Conservation (phyloP, 2,797 vertebrate species). For the Forpus xanthops region DNA sequence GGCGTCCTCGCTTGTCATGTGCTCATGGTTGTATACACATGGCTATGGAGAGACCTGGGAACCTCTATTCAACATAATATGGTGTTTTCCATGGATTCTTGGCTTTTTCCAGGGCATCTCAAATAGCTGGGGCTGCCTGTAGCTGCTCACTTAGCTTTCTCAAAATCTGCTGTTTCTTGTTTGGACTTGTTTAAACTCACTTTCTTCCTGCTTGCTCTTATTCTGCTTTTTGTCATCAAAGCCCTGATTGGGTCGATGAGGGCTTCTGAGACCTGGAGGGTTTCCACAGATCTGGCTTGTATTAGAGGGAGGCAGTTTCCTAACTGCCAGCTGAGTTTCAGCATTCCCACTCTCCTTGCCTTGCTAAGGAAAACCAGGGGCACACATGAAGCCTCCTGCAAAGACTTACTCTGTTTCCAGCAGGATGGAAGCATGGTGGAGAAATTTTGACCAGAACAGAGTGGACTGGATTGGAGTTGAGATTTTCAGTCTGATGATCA, state of each 20-base stretch:
- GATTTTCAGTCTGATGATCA: neutral
- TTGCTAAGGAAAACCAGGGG: constrained; percentile 50
- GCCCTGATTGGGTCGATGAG: neutral
- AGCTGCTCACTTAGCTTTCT: neutral
- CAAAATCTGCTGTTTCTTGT: constrained; percentile 31
- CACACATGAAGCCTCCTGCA: neutral
- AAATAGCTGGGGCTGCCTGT: neutral
- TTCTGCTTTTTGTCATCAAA: constrained; percentile 41
- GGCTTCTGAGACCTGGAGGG: constrained; percentile 1
- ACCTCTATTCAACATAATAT: fast-evolving
- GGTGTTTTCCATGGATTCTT: neutral
- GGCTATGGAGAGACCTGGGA: fast-evolving
- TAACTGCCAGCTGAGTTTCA: constrained; percentile 20
- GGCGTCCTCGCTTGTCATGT: neutral
- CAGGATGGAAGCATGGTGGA: neutral
- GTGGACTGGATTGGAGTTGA: neutral
- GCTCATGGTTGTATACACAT: neutral
- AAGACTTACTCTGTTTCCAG: neutral
- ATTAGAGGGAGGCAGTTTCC: constrained; percentile 24
- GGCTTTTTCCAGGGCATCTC: neutral
- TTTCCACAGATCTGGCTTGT: constrained; percentile 46
- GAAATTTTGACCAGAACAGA: neutral
- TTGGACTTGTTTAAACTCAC: neutral
- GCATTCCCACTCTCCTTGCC: constrained; percentile 32
- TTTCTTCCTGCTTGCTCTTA: constrained; percentile 45